Conservation (phyloP, 2,113 vertebrate species). For the Pavo muticus region DNA sequence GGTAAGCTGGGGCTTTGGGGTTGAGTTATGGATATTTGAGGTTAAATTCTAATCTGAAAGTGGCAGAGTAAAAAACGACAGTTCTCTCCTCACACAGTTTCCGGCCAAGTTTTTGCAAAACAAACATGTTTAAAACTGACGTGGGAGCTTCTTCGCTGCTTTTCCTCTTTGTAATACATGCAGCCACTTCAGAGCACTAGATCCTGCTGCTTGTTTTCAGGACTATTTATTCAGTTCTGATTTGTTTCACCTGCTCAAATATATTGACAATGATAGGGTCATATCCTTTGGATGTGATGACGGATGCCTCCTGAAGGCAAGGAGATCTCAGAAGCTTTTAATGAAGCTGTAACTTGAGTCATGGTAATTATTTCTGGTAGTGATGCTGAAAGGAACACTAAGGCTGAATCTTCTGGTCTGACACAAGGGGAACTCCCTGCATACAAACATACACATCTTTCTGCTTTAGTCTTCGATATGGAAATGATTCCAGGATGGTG, state of each 20-base stretch:
- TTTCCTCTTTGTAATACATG: neutral
- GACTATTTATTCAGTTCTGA: neutral
- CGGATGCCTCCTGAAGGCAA: neutral
- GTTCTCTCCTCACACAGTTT: neutral
- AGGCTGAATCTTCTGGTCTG: neutral
- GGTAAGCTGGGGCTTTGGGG: conserved; percentile 76
- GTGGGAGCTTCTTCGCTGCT: neutral
- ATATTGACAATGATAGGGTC: fast-evolving
- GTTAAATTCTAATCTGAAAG: neutral
- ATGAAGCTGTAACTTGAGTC: neutral
- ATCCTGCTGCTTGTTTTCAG: neutral
- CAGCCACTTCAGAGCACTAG: neutral
- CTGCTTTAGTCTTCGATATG: neutral
- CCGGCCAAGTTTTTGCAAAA: neutral
- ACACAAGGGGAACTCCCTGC: neutral
- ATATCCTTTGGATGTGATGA: neutral
- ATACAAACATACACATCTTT: fast-evolving
- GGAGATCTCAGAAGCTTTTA: neutral
- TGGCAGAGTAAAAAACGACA: neutral
- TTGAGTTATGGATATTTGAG: neutral
- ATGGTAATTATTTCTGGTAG: neutral
- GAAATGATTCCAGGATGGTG: neutral
- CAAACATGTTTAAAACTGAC: neutral
- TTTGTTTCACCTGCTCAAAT: neutral
- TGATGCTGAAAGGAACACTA: neutral